Evolutionary conservation across 2,113 vertebrate genomes (phyloP).

Genomic region (Calyptomena viridis): DNA sequence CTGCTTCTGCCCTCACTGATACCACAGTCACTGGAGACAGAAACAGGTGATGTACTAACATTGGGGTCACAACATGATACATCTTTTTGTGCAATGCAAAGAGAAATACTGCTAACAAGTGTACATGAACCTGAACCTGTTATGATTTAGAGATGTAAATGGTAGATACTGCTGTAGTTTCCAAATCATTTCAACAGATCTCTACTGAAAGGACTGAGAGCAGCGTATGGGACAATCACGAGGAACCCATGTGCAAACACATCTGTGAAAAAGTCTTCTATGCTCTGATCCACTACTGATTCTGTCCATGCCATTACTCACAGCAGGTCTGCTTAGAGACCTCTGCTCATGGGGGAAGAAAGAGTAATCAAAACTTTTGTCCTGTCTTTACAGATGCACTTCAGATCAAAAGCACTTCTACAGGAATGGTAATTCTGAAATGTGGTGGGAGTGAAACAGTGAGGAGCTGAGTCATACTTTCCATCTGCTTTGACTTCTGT

Average conservation of each 20-base stretch:
- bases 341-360: not conserved
- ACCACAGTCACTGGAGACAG: not conserved
- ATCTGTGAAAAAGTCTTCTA: not conserved
- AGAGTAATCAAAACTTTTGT: not conserved
- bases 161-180: not conserved
- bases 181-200: not conserved
- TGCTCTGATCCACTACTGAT: not conserved
- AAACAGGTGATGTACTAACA: not conserved
- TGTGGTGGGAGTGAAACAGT: not conserved
- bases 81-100: not conserved
- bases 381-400: not conserved
- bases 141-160: not conserved
- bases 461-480: not conserved
- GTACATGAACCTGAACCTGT: not conserved
- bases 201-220: not conserved
- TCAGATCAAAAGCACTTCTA: not conserved
- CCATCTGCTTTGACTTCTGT: conserved; percentile 8
- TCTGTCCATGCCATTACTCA: not conserved
- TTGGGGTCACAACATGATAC: accelerated
- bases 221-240: not conserved
- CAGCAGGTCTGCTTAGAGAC: not conserved
- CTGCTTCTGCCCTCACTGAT: not conserved
- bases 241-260: not conserved
- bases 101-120: not conserved
- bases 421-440: not conserved